Evolutionary conservation across 1,140 invertebrate species (phyloP).

Genomic region (Drosophila sproati): DNA sequence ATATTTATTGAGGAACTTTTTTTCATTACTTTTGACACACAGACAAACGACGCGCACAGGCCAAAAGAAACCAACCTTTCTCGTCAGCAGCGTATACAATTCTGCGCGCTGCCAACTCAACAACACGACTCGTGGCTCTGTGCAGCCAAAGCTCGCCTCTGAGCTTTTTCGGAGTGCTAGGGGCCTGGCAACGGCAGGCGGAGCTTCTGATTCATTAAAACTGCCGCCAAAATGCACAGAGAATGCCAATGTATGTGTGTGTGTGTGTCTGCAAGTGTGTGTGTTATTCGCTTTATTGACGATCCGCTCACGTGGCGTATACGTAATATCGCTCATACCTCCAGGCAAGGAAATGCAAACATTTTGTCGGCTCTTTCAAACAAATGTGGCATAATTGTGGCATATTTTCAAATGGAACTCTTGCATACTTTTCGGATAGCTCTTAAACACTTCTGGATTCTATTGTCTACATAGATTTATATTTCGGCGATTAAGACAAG

Average conservation of each 20-base stretch:
- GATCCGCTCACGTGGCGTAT: conserved; percentile 48
- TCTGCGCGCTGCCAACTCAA: conserved; percentile 63
- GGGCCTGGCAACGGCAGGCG: conserved; percentile 29
- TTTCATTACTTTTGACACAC: conserved; percentile 38
- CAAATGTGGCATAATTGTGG: conserved; percentile 9
- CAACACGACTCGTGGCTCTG: conserved; percentile 39
- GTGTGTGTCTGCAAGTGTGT: conserved; percentile 11
- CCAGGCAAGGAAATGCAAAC: too few species aligned
- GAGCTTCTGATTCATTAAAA: conserved; percentile 62
- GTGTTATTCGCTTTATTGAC: neutral
- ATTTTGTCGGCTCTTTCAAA: neutral
- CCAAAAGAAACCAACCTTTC: conserved; percentile 74
- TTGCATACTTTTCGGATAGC: too few species aligned
- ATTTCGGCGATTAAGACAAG: too few species aligned
- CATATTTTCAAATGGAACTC: too few species aligned
- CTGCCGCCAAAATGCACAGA: conserved; percentile 68
- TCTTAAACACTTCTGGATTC: too few species aligned
- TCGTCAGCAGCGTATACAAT: conserved; percentile 83
- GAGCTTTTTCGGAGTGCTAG: conserved; percentile 74
- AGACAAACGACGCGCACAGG: conserved; percentile 56
- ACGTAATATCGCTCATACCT: neutral
- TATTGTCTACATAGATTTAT: too few species aligned
- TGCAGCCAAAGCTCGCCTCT: conserved; percentile 52
- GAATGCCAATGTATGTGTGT: neutral
- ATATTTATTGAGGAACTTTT: conserved; percentile 36